Evolutionary conservation across 92 coral and sea anemone species (phyloP), one percentile per base, ranked within the genome.

Genomic region (Galaxea fascicularis): DNA sequence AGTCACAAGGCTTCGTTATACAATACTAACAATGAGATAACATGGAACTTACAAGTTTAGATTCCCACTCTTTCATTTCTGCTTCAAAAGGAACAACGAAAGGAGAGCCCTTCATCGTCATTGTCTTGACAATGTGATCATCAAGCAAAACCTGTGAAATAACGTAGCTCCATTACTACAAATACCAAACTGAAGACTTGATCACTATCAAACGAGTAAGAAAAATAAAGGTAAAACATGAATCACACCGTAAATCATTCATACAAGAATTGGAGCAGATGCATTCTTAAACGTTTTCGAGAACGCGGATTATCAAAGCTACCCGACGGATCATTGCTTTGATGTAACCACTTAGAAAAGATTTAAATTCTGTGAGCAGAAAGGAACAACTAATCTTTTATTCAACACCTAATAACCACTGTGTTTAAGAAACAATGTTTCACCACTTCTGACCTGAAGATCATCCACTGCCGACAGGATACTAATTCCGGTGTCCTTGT

Each of bases 71-170:
- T 57, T 86, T 92, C 73, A 94, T 89, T 71, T 94, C 98, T 14
- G 91, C 77, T 78, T 96, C 99, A 85, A 96, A 96, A 15, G 99
- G 99, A 73, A 93, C 95, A 83, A 96, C 95, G 79, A 96, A 96
- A 28, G 99, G 99, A 31, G 99, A 96, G 26, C 99, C 99, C 76
- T 94, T 96, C 99, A 96, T 96, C 16, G 99, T 96, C 85, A 94
- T 90, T 8, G 98, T 94, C 87, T 96, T 96, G 29, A 96, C 98
- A 59, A 96, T 96, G 46, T 96, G 99, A 79, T 96, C 99, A 70
- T 96, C 99, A 46, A 96, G 86, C 21, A 96, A 84, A 58, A 96
- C 98, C 98, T 96, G 73, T 35, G 1, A 35, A 76, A 22, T 8
- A 52, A 59, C 1, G 26, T 5, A 5, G n/a, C 0, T 22, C 27